Evolutionary conservation across 2,797 vertebrate genomes (phyloP).

Genomic region (Bryconaethiops microstoma): DNA sequence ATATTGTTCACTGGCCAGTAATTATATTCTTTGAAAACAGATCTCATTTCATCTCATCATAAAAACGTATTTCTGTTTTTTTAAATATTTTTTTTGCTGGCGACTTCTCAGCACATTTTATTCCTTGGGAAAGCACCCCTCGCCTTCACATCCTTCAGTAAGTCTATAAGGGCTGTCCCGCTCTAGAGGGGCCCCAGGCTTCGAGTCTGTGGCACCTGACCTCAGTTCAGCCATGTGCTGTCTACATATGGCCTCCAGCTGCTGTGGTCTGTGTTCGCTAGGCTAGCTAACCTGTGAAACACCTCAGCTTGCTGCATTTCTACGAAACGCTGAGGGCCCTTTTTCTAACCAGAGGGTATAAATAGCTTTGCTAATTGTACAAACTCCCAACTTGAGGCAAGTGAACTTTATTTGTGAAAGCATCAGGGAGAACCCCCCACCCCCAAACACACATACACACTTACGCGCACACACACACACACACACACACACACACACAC

Average conservation of each 20-base stretch:
- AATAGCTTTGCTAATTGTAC: conserved; percentile 68
- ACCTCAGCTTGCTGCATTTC: conserved; percentile 45
- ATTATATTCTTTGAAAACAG: conserved; percentile 20
- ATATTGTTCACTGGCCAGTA: conserved; percentile 19
- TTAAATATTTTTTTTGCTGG: not conserved
- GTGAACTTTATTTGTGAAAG: conserved; percentile 56
- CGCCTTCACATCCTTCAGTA: not conserved
- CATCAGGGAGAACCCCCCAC: conserved; percentile 62
- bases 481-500: too few species aligned
- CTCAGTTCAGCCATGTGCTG: conserved; percentile 52
- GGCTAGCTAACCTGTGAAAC: conserved; percentile 62
- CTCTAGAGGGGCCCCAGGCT: conserved; percentile 31
- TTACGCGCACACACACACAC: too few species aligned
- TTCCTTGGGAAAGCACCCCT: conserved; percentile 31
- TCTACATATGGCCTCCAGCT: conserved; percentile 69
- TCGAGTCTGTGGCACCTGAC: conserved; percentile 45
- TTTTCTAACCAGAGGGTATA: conserved; percentile 58
- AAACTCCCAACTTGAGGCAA: conserved; percentile 59
- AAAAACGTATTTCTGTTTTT: not conserved
- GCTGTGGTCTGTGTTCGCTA: conserved; percentile 47
- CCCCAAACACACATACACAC: conserved; percentile 23
- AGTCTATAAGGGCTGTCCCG: conserved; percentile 30
- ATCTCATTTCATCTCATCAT: conserved; percentile 8
- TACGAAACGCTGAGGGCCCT: conserved; percentile 20
- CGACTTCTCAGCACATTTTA: conserved; percentile 4